Conservation (phyloP, 2,888 invertebrate genomes). For the Dione juno region DNA sequence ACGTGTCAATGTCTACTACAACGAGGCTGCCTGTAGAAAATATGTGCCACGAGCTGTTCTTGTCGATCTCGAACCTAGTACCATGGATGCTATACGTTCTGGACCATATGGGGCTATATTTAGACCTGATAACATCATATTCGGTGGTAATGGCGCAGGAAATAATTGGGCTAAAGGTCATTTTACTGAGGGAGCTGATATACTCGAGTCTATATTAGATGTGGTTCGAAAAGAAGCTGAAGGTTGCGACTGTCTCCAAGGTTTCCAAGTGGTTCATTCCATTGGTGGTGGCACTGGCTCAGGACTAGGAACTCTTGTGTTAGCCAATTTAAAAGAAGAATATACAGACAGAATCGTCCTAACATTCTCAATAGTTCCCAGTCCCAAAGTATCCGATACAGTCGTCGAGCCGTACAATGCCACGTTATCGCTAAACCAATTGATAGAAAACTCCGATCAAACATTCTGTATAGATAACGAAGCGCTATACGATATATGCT, state of each 20-base stretch:
- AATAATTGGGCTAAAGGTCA: conserved; percentile 87
- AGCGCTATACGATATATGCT: conserved; percentile 90
- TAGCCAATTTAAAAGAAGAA: conserved; percentile 87
- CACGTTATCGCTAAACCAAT: conserved; percentile 85
- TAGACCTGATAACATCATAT: conserved; percentile 88
- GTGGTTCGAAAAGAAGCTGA: conserved; percentile 85
- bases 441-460: conserved; percentile 86
- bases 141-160: conserved; percentile 82
- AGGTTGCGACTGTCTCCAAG: conserved; percentile 86
- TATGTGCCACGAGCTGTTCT: conserved; percentile 71
- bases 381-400: conserved; percentile 89
- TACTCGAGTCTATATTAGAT: conserved; percentile 84
- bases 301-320: conserved; percentile 87
- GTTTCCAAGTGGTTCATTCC: conserved; percentile 86
- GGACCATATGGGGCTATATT: conserved; percentile 87
- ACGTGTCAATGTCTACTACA: conserved; percentile 89
- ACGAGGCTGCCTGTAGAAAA: conserved; percentile 81
- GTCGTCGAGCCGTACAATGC: conserved; percentile 87
- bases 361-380: conserved; percentile 87
- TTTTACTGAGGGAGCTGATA: conserved; percentile 86
- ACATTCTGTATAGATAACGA: conserved; percentile 90
- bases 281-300: conserved; percentile 90
- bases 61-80: conserved; percentile 70
- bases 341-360: conserved; percentile 88
- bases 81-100: conserved; percentile 85